Evolutionary conservation across 2,113 vertebrate genomes (phyloP).

Genomic region (Scartelaos histophorus): DNA sequence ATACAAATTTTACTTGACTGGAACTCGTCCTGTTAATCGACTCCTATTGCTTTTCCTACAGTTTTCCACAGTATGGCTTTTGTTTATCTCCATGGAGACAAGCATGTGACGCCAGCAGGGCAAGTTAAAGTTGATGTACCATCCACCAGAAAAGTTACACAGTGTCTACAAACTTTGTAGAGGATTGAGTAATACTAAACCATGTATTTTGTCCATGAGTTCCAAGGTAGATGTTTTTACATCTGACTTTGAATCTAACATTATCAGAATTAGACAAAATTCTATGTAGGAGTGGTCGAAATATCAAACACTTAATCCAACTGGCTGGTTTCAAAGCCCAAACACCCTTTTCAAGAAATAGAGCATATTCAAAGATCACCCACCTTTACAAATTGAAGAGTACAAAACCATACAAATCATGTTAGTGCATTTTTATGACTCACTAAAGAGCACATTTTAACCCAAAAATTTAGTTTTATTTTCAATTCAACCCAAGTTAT

Average conservation of each 20-base stretch:
- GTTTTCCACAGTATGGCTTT: too few species aligned
- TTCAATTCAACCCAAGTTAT: background rate
- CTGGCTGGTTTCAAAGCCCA: background rate
- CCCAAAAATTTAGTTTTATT: background rate
- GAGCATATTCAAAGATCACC: background rate
- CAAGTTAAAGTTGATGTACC: too few species aligned
- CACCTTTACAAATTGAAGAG: background rate
- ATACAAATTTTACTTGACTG: too few species aligned
- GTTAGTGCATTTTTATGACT: background rate
- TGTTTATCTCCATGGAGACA: too few species aligned
- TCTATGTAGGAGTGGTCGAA: background rate
- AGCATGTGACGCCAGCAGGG: too few species aligned
- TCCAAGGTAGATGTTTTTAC: background rate
- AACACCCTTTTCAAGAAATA: background rate
- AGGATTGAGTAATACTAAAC: background rate
- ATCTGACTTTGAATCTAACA: background rate
- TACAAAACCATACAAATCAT: slow-evolving; percentile 7
- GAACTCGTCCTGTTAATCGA: too few species aligned
- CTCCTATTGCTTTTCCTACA: too few species aligned
- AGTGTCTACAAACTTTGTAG: background rate
- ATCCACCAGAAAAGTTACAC: too few species aligned
- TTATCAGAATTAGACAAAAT: background rate
- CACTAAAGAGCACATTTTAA: slow-evolving; percentile 4
- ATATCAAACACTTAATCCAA: background rate
- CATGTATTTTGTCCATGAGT: too few species aligned